phyloP scores from a whole-genome alignment of 2,888 invertebrate genomes.

The Trichacis sp. region DNA sequence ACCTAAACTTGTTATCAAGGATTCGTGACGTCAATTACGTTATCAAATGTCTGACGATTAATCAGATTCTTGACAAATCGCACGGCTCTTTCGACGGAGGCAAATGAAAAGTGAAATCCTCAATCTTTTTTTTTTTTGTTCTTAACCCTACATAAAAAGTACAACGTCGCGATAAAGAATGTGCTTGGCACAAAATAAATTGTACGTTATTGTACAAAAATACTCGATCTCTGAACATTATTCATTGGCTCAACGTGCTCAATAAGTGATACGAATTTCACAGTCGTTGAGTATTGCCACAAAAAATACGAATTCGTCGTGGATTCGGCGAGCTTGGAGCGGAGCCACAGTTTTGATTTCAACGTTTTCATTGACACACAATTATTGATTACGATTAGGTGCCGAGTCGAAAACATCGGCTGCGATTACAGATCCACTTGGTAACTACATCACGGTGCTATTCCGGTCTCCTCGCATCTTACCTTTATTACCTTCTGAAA shows the following conservation, averaged over 20 bases:
- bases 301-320: slow-evolving; percentile 3
- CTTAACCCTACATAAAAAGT: slow-evolving; percentile 1
- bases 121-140: not conserved
- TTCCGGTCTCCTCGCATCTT: not conserved
- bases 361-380: not conserved
- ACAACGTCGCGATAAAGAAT: slow-evolving; percentile 1
- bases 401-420: not conserved
- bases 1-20: too few species aligned
- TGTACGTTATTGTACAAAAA: slow-evolving; percentile 4
- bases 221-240: not conserved
- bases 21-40: too few species aligned
- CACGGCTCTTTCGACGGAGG: too few species aligned
- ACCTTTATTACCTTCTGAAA: not conserved
- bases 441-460: not conserved
- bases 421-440: not conserved
- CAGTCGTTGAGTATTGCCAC: slow-evolving; percentile 5
- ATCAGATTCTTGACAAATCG: too few species aligned
- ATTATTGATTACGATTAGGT: too few species aligned
- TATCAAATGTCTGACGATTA: too few species aligned
- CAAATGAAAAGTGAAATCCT: too few species aligned
- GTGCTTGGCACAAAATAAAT: slow-evolving; percentile 8
- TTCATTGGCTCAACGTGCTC: slow-evolving; percentile 2
- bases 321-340: too few species aligned
- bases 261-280: not conserved
- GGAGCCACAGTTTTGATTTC: not conserved